A percentile compares a stretch with the other conserved stretches of the same genome.
phyloP scores from a whole-genome alignment of 2,888 invertebrate genomes.

The Patella pellucida region DNA sequence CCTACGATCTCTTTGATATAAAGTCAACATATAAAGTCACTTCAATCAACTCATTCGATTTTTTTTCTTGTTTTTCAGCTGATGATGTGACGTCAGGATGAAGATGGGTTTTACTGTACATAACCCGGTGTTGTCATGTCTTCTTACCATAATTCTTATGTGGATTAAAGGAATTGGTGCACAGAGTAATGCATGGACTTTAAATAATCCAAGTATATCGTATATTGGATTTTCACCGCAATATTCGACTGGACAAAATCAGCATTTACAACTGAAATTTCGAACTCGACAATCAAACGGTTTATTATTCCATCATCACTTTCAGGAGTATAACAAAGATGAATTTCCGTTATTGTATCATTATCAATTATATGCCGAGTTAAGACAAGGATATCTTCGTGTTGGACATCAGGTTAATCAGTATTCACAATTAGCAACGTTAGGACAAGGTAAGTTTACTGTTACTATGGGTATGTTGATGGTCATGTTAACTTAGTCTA shows the following conservation, averaged over 20 bases:
- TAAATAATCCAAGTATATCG: constrained; percentile 46
- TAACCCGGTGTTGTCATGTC: constrained; percentile 8
- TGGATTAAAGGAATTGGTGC: background rate
- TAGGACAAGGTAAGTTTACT: constrained; percentile 53
- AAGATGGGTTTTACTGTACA: constrained; percentile 5
- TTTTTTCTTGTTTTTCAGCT: constrained; percentile 23
- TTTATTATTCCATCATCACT: constrained; percentile 53
- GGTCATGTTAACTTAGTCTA: too few species aligned
- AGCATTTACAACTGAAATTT: constrained; percentile 48
- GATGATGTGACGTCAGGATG: constrained; percentile 32
- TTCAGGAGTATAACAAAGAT: constrained; percentile 38
- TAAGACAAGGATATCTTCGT: constrained; percentile 49
- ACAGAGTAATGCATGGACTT: constrained; percentile 41
- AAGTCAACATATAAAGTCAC: background rate
- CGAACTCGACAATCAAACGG: constrained; percentile 52
- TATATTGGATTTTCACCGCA: constrained; percentile 47
- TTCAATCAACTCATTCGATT: background rate
- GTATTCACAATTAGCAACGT: constrained; percentile 43
- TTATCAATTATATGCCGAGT: constrained; percentile 53
- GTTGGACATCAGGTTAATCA: constrained; percentile 48
- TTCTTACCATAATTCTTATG: background rate
- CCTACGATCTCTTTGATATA: too few species aligned
- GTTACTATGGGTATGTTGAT: background rate
- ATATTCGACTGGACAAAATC: constrained; percentile 43
- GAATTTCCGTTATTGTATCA: constrained; percentile 40